Conservation (phyloP, 2,113 vertebrate genomes). For the Oreochromis spilurus region DNA sequence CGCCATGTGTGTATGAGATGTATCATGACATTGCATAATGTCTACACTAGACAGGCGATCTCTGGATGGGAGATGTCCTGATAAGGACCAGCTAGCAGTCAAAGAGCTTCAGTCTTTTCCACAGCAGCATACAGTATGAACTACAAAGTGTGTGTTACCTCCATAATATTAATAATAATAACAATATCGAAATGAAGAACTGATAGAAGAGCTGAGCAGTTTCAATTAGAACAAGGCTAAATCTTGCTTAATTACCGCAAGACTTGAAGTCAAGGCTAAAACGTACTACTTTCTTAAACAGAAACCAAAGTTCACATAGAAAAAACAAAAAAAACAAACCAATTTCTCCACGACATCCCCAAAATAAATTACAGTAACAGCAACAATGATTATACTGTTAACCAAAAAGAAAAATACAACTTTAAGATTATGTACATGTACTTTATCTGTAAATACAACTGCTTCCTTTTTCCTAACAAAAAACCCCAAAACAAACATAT, state of each 20-base stretch:
- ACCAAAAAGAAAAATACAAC: slow-evolving; percentile 47
- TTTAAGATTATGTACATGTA: slow-evolving; percentile 67
- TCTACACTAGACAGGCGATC: slow-evolving; percentile 41
- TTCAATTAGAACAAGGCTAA: slow-evolving; percentile 58
- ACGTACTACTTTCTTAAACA: slow-evolving; percentile 42
- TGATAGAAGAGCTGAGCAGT: slow-evolving; percentile 35
- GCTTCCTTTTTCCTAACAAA: slow-evolving; percentile 33
- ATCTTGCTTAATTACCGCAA: slow-evolving; percentile 55
- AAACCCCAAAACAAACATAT: slow-evolving; percentile 27
- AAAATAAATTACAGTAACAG: slow-evolving; percentile 66
- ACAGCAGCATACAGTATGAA: slow-evolving; percentile 47
- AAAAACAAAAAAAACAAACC: slow-evolving; percentile 39
- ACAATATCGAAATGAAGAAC: slow-evolving; percentile 13
- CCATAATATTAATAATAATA: slow-evolving; percentile 1
- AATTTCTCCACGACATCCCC: background rate
- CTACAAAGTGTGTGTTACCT: slow-evolving; percentile 33
- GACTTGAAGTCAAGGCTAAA: slow-evolving; percentile 60
- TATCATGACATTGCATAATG: slow-evolving; percentile 54
- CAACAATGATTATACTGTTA: slow-evolving; percentile 54
- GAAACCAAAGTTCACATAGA: slow-evolving; percentile 25
- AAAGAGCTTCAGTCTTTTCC: slow-evolving; percentile 48
- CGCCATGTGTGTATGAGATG: slow-evolving; percentile 12
- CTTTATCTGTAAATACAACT: slow-evolving; percentile 50
- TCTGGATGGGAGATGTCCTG: slow-evolving; percentile 16
- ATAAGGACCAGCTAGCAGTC: slow-evolving; percentile 28